phyloP scores from a whole-genome alignment of 2,797 vertebrate species.

The Notoglanidium macrostoma region DNA sequence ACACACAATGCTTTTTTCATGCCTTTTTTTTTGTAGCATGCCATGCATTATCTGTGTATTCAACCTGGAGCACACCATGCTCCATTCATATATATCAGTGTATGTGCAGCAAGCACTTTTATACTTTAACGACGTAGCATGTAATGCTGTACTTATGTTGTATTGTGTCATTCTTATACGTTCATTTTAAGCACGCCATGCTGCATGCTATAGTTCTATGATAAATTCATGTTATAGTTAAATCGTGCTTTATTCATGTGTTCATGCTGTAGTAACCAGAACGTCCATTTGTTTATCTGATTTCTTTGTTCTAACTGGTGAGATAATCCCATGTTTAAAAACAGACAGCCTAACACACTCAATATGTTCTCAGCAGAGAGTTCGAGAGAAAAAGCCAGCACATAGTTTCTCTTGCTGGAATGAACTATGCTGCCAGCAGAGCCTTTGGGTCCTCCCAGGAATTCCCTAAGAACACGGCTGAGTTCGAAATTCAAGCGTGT shows the following conservation, averaged over 20 bases:
- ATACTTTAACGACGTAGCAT: background rate
- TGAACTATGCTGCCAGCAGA: constrained; percentile 26
- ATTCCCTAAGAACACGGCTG: constrained; percentile 25
- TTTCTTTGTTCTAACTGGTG: background rate
- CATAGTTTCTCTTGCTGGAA: constrained; percentile 27
- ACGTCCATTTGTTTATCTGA: background rate
- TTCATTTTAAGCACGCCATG: background rate
- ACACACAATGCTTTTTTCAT: background rate
- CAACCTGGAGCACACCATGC: background rate
- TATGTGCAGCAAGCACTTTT: background rate
- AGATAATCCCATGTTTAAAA: constrained; percentile 18
- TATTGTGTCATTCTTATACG: background rate
- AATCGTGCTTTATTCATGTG: background rate
- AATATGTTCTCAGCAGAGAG: constrained; percentile 25
- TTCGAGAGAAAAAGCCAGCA: constrained; percentile 12
- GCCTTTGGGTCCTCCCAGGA: constrained; percentile 42
- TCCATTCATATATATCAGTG: background rate
- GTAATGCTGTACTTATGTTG: background rate
- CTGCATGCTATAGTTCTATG: background rate
- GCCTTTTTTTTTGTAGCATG: background rate
- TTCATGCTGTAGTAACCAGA: background rate
- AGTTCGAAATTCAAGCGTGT: constrained; percentile 24
- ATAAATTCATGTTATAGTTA: background rate
- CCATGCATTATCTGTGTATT: background rate
- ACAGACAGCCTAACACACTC: background rate